These are phyloP conservation scores for Sinocyclocheilus rhinocerous DNA, from an alignment of 2,113 vertebrate species.

Conservation along the genomic window DNA sequence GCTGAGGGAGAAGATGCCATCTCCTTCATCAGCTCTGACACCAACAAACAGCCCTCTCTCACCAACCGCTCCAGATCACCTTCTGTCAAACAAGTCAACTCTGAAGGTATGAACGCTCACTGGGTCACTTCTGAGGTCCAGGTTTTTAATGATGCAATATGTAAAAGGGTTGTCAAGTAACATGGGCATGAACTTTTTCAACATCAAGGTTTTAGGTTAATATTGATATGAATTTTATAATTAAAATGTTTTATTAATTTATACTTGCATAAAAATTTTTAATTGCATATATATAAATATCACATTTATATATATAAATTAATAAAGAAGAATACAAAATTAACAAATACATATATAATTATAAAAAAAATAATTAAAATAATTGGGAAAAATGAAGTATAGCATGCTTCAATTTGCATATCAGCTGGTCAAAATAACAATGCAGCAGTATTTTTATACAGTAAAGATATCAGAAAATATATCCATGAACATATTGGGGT, in stretches of 20 bases:
- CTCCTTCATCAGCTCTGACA: constrained; percentile 75
- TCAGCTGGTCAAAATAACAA: neutral
- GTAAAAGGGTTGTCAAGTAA: neutral
- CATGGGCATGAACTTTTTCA: neutral
- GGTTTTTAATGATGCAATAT: neutral
- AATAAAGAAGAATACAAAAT: no score
- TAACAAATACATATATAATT: no score
- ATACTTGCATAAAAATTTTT: no score
- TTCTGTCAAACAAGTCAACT: constrained; percentile 71
- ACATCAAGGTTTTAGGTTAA: neutral
- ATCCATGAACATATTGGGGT: no score
- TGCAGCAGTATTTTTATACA: neutral
- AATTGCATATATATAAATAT: no score
- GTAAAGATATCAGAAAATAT: neutral
- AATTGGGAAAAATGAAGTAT: no score
- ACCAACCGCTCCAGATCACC: constrained; percentile 62
- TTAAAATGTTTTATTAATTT: no score
- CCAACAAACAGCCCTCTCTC: constrained; percentile 63
- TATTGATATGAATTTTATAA: neutral
- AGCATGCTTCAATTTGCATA: no score
- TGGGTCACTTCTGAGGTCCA: neutral
- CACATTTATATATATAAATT: no score
- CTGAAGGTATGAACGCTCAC: constrained; percentile 70
- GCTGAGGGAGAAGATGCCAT: constrained; percentile 79
- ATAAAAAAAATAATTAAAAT: no score